Base-by-base conservation (phyloP, 2,888 invertebrate species). In the Andricus quercusramuli region DNA sequence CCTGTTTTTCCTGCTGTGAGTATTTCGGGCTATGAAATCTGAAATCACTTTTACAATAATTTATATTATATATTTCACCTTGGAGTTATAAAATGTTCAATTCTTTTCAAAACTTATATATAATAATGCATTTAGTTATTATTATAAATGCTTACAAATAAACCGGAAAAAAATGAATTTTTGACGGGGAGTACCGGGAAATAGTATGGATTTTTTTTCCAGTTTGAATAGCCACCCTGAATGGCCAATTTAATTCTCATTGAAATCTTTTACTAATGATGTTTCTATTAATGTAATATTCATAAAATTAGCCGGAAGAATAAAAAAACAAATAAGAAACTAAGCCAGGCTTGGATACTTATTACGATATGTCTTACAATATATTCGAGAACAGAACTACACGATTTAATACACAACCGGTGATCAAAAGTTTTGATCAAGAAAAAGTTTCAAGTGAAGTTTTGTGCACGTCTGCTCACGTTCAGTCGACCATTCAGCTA, bases 391-490 rank as follows among this genome's bases (percentile, higher is more conserved):
- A 74, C 51, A 74, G 29, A 56, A 74, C 74, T 56, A 56, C 29
- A 74, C n/a, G 22, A 74, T 56, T 74, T 56, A 56, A 74, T 74
- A 74, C 74, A 74, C 56, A 74, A 74, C 56, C 32, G 32, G 74
- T 74, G 74, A 74, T 74, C 74, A 74, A 56, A 74, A 74, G 47
- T 70, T 70, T 70, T 51, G 47, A 70, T 51, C 47, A 70, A 70
- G 51, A 70, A 68, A 70, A 70, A 70, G 51, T 74, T 74, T 32
- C n/a, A n/a, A 74, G 32, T 51, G 25, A 70, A 70, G 70, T 70
- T 70, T 47, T 74, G 13, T 37, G 32, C 51, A 74, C 74, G 56
- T 74, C 74, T 74, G 37, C 74, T 74, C 74, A 56, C 74, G 32
- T 74, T 74, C 74, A 56, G 56, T 56, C n/a, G 56, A 32, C 22